These are phyloP conservation scores for Petrolisthes cinctipes DNA, from an alignment of 2,888 invertebrate genomes.

Conservation along the genomic window DNA sequence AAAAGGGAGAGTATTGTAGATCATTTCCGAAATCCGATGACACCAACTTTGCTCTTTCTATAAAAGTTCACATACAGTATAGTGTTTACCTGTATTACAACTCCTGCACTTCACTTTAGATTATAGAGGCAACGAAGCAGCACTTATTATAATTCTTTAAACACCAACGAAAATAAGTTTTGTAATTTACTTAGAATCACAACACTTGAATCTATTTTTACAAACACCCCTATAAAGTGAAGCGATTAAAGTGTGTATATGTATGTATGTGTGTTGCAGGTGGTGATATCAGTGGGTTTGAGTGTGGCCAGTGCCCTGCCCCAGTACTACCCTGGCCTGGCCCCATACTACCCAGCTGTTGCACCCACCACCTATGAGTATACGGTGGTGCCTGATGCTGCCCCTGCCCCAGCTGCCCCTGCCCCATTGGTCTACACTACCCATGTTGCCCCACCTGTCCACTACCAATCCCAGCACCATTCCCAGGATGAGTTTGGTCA, in stretches of 20 bases:
- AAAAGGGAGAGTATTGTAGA: too few species aligned
- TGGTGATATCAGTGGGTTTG: constrained; percentile 54
- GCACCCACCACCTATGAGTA: constrained; percentile 66
- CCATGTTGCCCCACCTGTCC: constrained; percentile 8
- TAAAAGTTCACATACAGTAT: too few species aligned
- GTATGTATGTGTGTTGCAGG: constrained; percentile 21
- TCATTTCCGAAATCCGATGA: too few species aligned
- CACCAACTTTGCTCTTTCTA: too few species aligned
- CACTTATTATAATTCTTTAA: too few species aligned
- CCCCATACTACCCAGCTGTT: constrained; percentile 67
- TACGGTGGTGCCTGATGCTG: constrained; percentile 65
- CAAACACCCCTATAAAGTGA: too few species aligned
- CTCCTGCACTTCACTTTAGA: too few species aligned
- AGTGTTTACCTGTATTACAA: too few species aligned
- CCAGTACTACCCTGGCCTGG: constrained; percentile 14
- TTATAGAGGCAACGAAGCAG: too few species aligned
- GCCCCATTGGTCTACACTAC: constrained; percentile 23
- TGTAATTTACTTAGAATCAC: too few species aligned
- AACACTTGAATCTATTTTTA: too few species aligned
- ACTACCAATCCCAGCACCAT: constrained; percentile 61
- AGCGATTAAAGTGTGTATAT: background rate
- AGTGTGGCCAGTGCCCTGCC: constrained; percentile 67
- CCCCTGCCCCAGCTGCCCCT: constrained; percentile 8
- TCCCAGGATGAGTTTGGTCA: constrained; percentile 65
- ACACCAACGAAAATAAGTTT: too few species aligned